Evolutionary conservation across 2,888 invertebrate species (phyloP), one percentile per base, ranked within the genome.

Genomic region (Apocheima hispidaria): DNA sequence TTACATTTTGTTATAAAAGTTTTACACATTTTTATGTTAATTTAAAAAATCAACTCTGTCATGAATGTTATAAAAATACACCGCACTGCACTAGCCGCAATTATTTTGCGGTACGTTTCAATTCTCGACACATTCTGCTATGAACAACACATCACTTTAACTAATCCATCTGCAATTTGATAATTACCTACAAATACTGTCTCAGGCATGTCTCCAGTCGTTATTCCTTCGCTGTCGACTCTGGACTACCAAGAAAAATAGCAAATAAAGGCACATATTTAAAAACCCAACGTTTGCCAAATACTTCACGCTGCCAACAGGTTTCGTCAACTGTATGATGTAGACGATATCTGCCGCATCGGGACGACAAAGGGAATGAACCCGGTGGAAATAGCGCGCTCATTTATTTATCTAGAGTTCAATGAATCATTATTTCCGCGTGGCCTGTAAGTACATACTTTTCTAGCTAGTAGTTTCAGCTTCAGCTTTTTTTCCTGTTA

Each of bases 181-280:
- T 63, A 49, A 62, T 87, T 90, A 91, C 91, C 91, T 60, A 90
- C 79, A 70, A 84, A 80, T 65, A 90, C 83, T 58, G 82, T 82
- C 74, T 88, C 87, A 80, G 84, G 73, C 90, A 91, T 90, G 77
- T 81, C 79, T 83, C 72, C 78, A 77, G 79, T 82, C 71, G 71
- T 75, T 80, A 70, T 82, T 83, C 81, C 77, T 85, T 74, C 83
- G 82, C 72, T 82, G 85, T 70, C 83, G 78, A 70, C 81, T 82
- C 67, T 82, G 78, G 63, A 87, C 84, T 87, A 87, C 80, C 69
- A 86, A 65, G 60, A 86, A 70, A 58, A 85, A 76, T 60, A 81
- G 65, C 74, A 85, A 71, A 77, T 83, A 85, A 73, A 84, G 75
- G 61, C 82, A 85, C 82, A 82, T 84, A 71, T 72, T 79, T 63